phyloP scores from a whole-genome alignment of 2,888 invertebrate species.

The Cataglyphis albicans region DNA sequence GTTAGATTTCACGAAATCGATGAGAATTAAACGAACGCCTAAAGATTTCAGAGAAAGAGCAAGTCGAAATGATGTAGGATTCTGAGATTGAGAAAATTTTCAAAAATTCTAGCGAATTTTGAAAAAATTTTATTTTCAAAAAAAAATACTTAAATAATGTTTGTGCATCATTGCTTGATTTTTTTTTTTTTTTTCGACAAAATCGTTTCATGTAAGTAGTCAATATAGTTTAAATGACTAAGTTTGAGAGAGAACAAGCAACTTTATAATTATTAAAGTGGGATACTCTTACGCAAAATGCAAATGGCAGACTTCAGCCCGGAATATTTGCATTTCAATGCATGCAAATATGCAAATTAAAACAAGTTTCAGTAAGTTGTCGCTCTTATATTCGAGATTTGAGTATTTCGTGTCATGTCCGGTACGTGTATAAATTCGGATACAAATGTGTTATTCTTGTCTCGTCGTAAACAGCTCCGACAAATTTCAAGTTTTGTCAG shows the following conservation, averaged over 20 bases:
- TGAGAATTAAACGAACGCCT: neutral
- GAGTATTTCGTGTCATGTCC: slow-evolving; percentile 37
- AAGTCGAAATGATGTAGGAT: neutral
- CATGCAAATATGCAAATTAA: slow-evolving; percentile 44
- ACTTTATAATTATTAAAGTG: slow-evolving; percentile 18
- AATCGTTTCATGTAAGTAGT: neutral
- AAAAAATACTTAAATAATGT: neutral
- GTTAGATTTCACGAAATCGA: neutral
- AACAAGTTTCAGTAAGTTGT: slow-evolving; percentile 18
- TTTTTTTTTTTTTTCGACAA: neutral
- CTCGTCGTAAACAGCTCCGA: neutral
- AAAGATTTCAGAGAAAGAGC: neutral
- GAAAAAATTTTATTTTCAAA: neutral
- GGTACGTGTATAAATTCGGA: slow-evolving; percentile 19
- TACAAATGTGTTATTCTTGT: slow-evolving; percentile 4
- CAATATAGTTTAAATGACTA: neutral
- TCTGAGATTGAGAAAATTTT: neutral
- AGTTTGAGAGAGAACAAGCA: slow-evolving; percentile 1
- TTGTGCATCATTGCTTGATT: neutral
- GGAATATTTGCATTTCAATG: slow-evolving; percentile 48
- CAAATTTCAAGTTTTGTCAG: neutral
- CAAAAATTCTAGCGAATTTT: neutral
- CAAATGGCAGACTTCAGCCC: neutral
- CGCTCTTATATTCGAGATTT: slow-evolving; percentile 36
- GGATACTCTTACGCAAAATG: slow-evolving; percentile 26